Evolutionary conservation across 2,888 invertebrate genomes (phyloP).

Genomic region (Glyphotaelius pellucidus): DNA sequence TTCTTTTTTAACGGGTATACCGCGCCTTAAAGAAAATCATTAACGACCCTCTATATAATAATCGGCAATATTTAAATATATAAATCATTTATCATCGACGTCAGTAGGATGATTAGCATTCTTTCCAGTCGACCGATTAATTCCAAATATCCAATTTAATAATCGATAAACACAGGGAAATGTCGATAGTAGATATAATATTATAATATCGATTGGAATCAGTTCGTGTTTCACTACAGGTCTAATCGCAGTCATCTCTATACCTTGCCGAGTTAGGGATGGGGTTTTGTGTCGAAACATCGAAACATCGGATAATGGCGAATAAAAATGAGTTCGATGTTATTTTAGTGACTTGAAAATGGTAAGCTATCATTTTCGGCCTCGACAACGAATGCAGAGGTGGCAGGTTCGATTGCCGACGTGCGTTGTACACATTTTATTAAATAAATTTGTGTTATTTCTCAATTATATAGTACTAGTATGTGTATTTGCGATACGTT

Average conservation of each 20-base stretch:
- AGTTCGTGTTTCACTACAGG: constrained; percentile 13
- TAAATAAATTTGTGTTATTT: too few relatives aligned
- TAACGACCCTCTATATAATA: neutral
- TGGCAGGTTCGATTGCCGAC: too few relatives aligned
- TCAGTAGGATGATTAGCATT: neutral
- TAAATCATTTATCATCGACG: neutral
- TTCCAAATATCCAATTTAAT: neutral
- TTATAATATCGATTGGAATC: constrained; percentile 18
- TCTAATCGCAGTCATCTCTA: neutral
- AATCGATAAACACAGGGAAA: constrained; percentile 2
- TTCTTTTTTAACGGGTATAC: too few relatives aligned
- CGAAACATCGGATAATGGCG: neutral
- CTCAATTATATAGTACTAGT: too few relatives aligned
- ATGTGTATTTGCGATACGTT: too few relatives aligned
- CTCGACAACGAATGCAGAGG: too few relatives aligned
- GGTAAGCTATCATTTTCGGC: neutral
- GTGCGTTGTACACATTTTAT: too few relatives aligned
- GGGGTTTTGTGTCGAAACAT: neutral
- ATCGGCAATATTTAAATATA: neutral
- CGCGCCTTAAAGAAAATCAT: neutral
- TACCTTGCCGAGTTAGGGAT: neutral
- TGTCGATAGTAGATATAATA: neutral
- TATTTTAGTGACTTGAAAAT: neutral
- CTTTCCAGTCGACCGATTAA: neutral
- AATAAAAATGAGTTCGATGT: neutral